Evolutionary conservation across 1,140 invertebrate species (phyloP).

Genomic region (Drosophila repletoides): DNA sequence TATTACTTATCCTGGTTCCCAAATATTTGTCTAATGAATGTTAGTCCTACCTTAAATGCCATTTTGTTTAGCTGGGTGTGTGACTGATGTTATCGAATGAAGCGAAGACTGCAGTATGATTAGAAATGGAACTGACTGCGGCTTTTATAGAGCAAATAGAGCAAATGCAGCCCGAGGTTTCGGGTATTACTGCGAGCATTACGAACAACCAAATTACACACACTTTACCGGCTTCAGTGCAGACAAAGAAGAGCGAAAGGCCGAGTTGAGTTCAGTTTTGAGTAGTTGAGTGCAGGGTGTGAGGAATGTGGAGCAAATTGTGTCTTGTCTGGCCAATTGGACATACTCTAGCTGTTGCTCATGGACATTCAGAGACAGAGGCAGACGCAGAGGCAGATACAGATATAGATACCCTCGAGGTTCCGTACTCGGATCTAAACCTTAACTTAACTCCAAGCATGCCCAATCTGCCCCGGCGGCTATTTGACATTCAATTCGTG

Average conservation of each 20-base stretch:
- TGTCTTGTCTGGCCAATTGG: constrained; percentile 59
- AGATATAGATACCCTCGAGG: constrained; percentile 13
- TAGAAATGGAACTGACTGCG: constrained; percentile 15
- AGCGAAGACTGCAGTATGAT: constrained; percentile 32
- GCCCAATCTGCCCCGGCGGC: constrained; percentile 32
- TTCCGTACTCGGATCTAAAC: constrained; percentile 48
- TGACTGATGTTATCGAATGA: constrained; percentile 23
- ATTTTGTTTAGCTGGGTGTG: constrained; percentile 42
- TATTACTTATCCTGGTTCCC: too few species aligned
- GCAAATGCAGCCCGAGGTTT: constrained; percentile 33
- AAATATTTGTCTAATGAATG: too few species aligned
- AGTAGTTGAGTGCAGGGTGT: constrained; percentile 43
- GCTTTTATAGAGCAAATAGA: constrained; percentile 31
- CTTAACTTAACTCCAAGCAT: constrained; percentile 8
- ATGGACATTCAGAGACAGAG: too few species aligned
- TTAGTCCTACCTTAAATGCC: constrained; percentile 64
- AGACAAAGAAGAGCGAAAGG: constrained; percentile 64
- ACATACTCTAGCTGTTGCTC: constrained; percentile 50
- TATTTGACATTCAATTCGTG: constrained; percentile 71
- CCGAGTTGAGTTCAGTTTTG: constrained; percentile 10
- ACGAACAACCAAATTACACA: constrained; percentile 37
- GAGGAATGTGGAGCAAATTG: constrained; percentile 74
- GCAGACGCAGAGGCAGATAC: too few species aligned
- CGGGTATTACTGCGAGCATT: constrained; percentile 17
- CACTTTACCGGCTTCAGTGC: constrained; percentile 1